Evolutionary conservation across 2,888 invertebrate genomes (phyloP).

Genomic region (Philhelius pedissequus): DNA sequence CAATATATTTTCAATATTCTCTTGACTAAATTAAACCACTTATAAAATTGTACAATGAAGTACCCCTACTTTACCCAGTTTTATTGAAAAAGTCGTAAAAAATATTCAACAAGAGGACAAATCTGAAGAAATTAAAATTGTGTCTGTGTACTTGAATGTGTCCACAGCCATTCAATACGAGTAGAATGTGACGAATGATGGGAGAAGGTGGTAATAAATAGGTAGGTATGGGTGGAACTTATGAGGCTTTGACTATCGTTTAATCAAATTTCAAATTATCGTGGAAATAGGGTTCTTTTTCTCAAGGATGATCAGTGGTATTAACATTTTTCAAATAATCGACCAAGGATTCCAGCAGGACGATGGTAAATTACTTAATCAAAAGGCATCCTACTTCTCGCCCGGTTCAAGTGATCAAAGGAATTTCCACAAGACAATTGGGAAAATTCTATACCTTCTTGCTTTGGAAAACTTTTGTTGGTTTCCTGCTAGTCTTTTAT

Average conservation of each 20-base stretch:
- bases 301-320: conserved; percentile 24
- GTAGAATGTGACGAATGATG: neutral
- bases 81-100: neutral
- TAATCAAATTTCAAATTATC: conserved; percentile 42
- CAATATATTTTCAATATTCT: too few relatives aligned
- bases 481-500: conserved; percentile 38
- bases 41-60: too few relatives aligned
- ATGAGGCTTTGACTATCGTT: neutral
- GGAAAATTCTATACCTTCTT: neutral
- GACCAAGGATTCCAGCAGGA: neutral
- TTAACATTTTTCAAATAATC: conserved; percentile 35
- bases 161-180: neutral
- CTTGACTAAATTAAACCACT: too few relatives aligned
- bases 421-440: conserved; percentile 44
- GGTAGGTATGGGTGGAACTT: neutral
- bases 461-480: neutral
- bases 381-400: conserved; percentile 8
- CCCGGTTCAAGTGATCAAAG: conserved; percentile 16
- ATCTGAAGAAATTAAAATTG: neutral
- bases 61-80: too few relatives aligned
- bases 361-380: conserved; percentile 43
- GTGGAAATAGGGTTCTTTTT: conserved; percentile 3
- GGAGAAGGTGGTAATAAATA: neutral
- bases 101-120: neutral
- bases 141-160: neutral